Evolutionary conservation across 2,888 invertebrate genomes (phyloP).

Genomic region (Neoascia interrupta): DNA sequence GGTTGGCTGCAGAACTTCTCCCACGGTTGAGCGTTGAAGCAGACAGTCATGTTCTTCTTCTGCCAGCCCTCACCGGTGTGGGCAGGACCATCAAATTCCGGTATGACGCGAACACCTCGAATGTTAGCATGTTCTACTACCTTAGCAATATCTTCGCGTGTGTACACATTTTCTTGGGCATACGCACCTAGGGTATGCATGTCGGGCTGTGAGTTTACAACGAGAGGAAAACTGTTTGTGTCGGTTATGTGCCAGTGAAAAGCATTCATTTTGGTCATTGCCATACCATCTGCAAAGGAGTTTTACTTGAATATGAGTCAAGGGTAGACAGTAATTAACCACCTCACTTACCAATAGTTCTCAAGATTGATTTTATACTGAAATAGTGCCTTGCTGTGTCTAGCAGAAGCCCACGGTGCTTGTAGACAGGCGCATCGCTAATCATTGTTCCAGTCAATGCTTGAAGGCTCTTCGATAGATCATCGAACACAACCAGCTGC

Average conservation of each 20-base stretch:
- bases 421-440: constrained; percentile 90
- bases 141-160: constrained; percentile 81
- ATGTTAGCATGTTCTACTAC: constrained; percentile 85
- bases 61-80: constrained; percentile 95
- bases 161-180: constrained; percentile 85
- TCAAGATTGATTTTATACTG: constrained; percentile 85
- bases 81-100: constrained; percentile 95
- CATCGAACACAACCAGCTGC: constrained; percentile 78
- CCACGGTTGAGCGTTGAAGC: constrained; percentile 89
- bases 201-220: constrained; percentile 86
- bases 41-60: constrained; percentile 84
- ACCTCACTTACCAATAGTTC: constrained; percentile 86
- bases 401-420: constrained; percentile 92
- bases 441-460: constrained; percentile 84
- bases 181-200: constrained; percentile 89
- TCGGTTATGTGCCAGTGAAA: constrained; percentile 98
- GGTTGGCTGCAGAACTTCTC: constrained; percentile 87
- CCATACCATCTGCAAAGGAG: constrained; percentile 88
- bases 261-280: constrained; percentile 92
- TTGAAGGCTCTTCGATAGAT: constrained; percentile 80
- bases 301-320: no score
- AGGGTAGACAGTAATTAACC: no score
- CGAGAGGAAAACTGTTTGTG: constrained; percentile 95
- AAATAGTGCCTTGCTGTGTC: constrained; percentile 95
- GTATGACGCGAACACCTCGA: constrained; percentile 91